Evolutionary conservation across 2,797 vertebrate genomes (phyloP), one percentile per base, ranked within the genome.

Genomic region (Lophotriccus pileatus): DNA sequence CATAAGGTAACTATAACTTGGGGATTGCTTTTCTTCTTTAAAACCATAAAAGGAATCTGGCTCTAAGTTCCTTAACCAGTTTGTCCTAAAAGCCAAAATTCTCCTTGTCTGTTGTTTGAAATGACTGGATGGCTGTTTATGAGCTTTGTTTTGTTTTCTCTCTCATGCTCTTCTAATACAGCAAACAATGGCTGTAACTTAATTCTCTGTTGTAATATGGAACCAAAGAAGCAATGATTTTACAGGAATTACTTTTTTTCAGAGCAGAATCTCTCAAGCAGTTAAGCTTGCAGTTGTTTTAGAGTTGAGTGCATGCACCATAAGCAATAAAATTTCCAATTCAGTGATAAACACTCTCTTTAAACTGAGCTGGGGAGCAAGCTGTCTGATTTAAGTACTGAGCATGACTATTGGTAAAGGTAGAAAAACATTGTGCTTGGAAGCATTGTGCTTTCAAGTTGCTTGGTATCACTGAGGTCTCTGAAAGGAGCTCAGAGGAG

Each of bases 61-160:
- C 77, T 93, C 39, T 89, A 87, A 69, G 39, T 89, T 87, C 73
- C 74, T 96, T 95, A 94, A 91, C 63, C 72, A 86, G 15, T 93
- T 95, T 94, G 39, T 86, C 68, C 63, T 83, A 89, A 87, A 96
- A 93, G 28, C 49, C 81, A 63, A 89, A 87, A 64, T 96, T 86
- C 60, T 70, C 18, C 77, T 94, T 87, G 59, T 93, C 37, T 81
- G 23, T 72, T 94, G 69, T 94, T 95, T 73, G 70, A 93, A 94
- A 82, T 89, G 43, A 79, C 74, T 24, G 28, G 7, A 64, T 92
- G 59, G 5, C 19, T 88, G 23, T 46, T 69, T 21, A 83, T 95
- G 69, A 81, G 39, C 14, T 90, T 86, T 80, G 19, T 58, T 82
- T 70, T 74, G 14, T 53, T 87, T 73, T 73, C 20, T 72, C 24